Evolutionary conservation across 2,113 vertebrate species (phyloP).

Genomic region (Indri indri): DNA sequence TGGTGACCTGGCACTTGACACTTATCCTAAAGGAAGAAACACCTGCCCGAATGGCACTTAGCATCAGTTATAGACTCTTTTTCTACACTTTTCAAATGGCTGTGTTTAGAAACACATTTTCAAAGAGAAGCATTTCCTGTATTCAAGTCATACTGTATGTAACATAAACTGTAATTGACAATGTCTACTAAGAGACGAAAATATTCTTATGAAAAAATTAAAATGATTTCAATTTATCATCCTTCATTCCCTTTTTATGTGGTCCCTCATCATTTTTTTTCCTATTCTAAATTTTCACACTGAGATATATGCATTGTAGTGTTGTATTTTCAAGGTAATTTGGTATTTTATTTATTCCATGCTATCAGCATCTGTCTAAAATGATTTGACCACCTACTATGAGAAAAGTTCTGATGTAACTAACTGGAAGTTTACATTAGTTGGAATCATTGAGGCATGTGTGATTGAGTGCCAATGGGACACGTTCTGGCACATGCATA

Average conservation of each 20-base stretch:
- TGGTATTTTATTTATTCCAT: not conserved
- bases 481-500: not conserved
- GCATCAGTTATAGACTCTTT: not conserved
- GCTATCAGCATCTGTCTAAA: not conserved
- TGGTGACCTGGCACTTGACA: conserved; percentile 10
- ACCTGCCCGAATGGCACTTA: not conserved
- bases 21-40: conserved; percentile 25
- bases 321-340: not conserved
- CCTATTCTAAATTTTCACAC: not conserved
- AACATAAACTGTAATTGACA: not conserved
- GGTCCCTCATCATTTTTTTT: not conserved
- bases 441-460: not conserved
- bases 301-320: not conserved
- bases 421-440: not conserved
- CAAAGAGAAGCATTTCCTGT: not conserved
- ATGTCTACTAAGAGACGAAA: not conserved
- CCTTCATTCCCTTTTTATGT: not conserved
- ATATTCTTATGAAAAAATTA: not conserved
- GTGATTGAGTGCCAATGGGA: not conserved
- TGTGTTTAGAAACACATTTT: not conserved
- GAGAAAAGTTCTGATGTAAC: not conserved
- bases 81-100: conserved; percentile 14
- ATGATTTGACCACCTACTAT: not conserved
- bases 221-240: not conserved
- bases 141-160: not conserved